A percentile compares a stretch with the other conserved stretches of the same genome.
Conservation (phyloP, 2,888 invertebrate genomes). For the Megaustenia siamemsis region DNA sequence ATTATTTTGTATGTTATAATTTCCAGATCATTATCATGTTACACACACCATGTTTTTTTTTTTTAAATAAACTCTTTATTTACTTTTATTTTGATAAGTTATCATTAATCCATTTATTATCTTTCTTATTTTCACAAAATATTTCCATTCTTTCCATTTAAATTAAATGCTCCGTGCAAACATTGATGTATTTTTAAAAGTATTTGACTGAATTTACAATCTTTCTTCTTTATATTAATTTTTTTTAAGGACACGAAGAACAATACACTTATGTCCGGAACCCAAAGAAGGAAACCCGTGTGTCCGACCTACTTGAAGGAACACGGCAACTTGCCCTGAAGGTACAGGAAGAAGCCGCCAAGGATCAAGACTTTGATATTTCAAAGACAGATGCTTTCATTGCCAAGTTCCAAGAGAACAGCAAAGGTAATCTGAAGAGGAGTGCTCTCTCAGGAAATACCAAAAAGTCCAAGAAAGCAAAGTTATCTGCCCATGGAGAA, state of each 20-base stretch:
- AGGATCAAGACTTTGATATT: constrained; percentile 48
- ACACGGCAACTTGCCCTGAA: constrained; percentile 53
- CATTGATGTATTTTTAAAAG: neutral
- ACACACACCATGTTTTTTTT: too few species aligned
- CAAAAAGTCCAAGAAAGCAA: constrained; percentile 20
- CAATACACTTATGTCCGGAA: constrained; percentile 59
- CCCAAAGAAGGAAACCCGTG: constrained; percentile 56
- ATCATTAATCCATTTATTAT: too few species aligned
- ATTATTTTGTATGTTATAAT: too few species aligned
- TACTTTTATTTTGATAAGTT: too few species aligned
- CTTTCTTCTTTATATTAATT: neutral
- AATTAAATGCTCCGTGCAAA: too few species aligned
- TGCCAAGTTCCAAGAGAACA: constrained; percentile 42
- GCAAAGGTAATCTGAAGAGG: constrained; percentile 40
- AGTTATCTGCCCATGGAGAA: neutral
- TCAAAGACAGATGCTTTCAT: constrained; percentile 31
- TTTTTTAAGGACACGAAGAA: constrained; percentile 54
- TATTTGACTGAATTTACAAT: too few species aligned
- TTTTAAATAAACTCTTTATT: too few species aligned
- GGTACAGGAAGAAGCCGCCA: constrained; percentile 49
- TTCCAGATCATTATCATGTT: too few species aligned
- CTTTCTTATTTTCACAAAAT: too few species aligned
- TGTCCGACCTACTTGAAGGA: constrained; percentile 57
- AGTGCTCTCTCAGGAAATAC: constrained; percentile 10
- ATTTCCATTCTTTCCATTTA: too few species aligned